phyloP scores from a whole-genome alignment of 2,888 invertebrate genomes.

The Chelonus formosanus region DNA sequence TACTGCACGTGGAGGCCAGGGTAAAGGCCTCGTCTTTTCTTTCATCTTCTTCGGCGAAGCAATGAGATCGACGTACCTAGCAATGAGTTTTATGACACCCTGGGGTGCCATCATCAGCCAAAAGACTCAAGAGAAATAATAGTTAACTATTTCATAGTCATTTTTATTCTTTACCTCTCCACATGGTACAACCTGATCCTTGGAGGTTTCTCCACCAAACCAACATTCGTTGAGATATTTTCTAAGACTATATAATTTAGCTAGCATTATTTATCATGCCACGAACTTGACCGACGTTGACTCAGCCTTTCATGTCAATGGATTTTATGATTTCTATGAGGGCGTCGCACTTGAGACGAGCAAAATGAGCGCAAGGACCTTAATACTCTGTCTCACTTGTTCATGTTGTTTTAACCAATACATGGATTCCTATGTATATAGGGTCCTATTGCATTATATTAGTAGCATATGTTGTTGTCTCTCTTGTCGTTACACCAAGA shows the following conservation, averaged over 20 bases:
- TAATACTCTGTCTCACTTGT: conserved; percentile 16
- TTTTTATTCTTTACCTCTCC: not conserved
- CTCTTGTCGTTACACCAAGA: conserved; percentile 11
- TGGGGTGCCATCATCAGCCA: conserved; percentile 5
- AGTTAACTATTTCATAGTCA: not conserved
- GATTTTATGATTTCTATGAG: conserved; percentile 22
- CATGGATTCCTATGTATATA: not conserved
- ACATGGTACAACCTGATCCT: no score
- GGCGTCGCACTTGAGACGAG: conserved; percentile 31
- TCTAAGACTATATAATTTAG: not conserved
- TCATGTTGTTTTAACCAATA: conserved; percentile 10
- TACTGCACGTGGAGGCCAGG: conserved; percentile 37
- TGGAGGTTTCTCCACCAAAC: no score
- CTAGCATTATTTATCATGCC: not conserved
- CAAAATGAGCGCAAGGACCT: conserved; percentile 30
- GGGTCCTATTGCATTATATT: not conserved
- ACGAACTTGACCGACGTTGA: conserved; percentile 11
- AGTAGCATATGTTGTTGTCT: not conserved
- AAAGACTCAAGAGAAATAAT: not conserved
- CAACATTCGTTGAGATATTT: no score
- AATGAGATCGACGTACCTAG: not conserved
- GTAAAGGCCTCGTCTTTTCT: conserved; percentile 9
- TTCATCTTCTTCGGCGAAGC: not conserved
- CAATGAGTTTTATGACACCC: not conserved
- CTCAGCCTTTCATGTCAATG: conserved; percentile 10